Percentiles rank a stretch among this genome's conserved stretches.
These are phyloP conservation scores for Solea solea DNA, from an alignment of 2,113 vertebrate species.

Conservation along the genomic window DNA sequence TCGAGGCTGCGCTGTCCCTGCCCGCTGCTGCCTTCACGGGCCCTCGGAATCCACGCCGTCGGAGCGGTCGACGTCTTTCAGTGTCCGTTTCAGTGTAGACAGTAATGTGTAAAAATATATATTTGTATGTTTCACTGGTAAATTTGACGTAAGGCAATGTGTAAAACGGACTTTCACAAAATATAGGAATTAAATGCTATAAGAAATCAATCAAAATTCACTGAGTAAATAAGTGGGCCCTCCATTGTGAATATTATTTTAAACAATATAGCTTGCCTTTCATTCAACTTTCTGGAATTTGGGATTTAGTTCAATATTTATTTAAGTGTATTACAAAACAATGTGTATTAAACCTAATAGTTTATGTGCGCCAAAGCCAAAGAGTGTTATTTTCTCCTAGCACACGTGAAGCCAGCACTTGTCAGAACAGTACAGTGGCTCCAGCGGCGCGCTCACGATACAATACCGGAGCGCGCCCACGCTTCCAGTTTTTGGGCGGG, in stretches of 20 bases:
- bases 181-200: too few relatives aligned
- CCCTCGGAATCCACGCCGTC: neutral
- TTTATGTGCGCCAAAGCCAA: neutral
- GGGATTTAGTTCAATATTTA: neutral
- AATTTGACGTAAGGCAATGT: too few relatives aligned
- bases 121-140: too few relatives aligned
- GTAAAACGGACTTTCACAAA: too few relatives aligned
- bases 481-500: conserved; percentile 31
- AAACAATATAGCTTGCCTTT: too few relatives aligned
- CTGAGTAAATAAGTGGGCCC: too few relatives aligned
- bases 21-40: conserved; percentile 25
- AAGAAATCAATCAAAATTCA: too few relatives aligned
- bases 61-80: too few relatives aligned
- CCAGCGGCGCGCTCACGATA: conserved; percentile 52
- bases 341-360: neutral
- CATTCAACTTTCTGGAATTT: neutral
- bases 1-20: conserved; percentile 36
- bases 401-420: conserved; percentile 6
- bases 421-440: neutral
- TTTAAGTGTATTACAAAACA: neutral
- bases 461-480: conserved; percentile 36
- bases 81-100: too few relatives aligned
- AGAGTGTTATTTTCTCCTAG: neutral
- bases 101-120: too few relatives aligned
- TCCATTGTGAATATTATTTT: too few relatives aligned